Base-by-base conservation (phyloP, 2,113 vertebrate species). In the Pelmatolapia mariae region DNA sequence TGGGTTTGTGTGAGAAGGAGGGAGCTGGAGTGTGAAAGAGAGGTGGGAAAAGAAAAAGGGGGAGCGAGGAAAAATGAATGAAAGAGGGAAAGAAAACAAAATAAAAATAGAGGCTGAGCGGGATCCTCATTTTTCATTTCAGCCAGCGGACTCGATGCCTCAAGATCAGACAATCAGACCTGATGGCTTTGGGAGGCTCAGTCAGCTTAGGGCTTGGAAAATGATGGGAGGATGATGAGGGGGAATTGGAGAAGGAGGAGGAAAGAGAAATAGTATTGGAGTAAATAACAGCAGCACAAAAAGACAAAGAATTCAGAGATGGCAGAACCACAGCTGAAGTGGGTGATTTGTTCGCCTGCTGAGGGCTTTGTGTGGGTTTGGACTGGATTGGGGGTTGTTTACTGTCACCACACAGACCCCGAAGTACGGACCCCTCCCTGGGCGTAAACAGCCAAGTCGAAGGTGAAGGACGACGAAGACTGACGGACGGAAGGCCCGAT, bases 101-200 rank as follows among this genome's bases (percentile, higher is more conserved):
- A 92, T 91, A 89, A 92, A 94, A 94, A 89, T 84, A 93, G 91
- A 86, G 87, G 92, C 91, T 91, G 88, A 93, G 94, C 91, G 89
- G 92, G 91, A 92, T 93, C 91, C 90, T 93, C 90, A 86, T 95
- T 95, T 95, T 94, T 95, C 92, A 93, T 94, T 94, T 93, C 90
- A 90, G 92, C 82, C 59, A 82, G 86, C 83, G 45, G 91, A 92
- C 92, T 92, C 45, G 71, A 92, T 83, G 90, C 91, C 92, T 92
- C 24, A 29, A 94, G 89, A 93, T 95, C 92, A 93, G 92, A 95
- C 93, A 95, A 94, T 95, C 93, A 95, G 90, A 89, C 91, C 91
- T 71, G 93, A 95, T 94, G 91, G 92, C 91, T 93, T 91, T 91
- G 93, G 92, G 92, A 93, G 94, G 94, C 90, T 95, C 93, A 93